Base-by-base conservation (phyloP, 2,113 vertebrate species). In the Formicarius rufipectus region DNA sequence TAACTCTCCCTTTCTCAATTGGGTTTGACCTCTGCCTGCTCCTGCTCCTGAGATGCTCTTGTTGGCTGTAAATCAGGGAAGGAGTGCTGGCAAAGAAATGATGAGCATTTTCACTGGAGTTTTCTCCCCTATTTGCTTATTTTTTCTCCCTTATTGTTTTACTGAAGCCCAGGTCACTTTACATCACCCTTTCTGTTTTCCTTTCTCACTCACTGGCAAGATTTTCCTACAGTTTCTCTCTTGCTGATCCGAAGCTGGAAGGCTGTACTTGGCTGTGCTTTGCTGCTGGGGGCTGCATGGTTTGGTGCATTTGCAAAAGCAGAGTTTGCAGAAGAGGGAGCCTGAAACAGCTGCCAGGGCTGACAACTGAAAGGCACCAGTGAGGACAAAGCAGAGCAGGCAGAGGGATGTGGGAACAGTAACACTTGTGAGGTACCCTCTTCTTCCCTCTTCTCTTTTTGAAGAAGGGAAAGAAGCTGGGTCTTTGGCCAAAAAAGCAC, bases 371-470 rank as follows among this genome's bases (percentile, higher is more conserved):
- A 60, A 84, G 69, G 89, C 89, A 73, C 53, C 28, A 79, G 58
- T 15, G 62, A 56, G 91, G 69, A 94, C 95, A 94, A 96, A 93
- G 84, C 84, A 18, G 87, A 90, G 89, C 78, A 91, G 89, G 21
- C 23, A 4, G 81, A 85, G 67, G 12, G 7, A 87, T 90, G 87
- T 85, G 81, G 93, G 84, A 96, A 88, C 82, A 42, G 77, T 28
- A 85, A 67, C 78, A 80, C 87, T 91, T 85, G 82, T 44, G 73
- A 95, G 71, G 79, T 53, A n/a, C 52, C 33, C 60, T 63, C 40
- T 39, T 58, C 53, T 68, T 74, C 87, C 88, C 94, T 86, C 81
- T 71, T 28, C 27, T 63, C 45, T 6, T 60, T 60, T 44, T 50
- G 44, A 25, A 75, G 73, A 19, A 21, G 49, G 25, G 45, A 71